Evolutionary conservation across 2,888 invertebrate species (phyloP).

Genomic region (Megalurothrips usitatus): DNA sequence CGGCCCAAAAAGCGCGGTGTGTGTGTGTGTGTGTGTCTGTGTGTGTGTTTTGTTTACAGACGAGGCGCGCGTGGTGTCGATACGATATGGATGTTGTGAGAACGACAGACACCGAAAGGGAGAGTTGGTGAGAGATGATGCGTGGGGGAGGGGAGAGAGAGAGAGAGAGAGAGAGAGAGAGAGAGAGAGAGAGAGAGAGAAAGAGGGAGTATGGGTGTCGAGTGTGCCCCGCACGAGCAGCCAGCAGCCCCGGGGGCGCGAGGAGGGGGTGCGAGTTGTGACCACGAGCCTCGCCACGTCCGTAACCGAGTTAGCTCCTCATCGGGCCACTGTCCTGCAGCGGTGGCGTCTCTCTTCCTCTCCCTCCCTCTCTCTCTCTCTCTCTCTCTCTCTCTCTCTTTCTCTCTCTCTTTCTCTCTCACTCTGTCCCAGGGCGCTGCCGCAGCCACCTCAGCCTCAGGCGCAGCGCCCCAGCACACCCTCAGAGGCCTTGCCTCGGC

Average conservation of each 20-base stretch:
- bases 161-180: slow-evolving; percentile 33
- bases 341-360: no score
- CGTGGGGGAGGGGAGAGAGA: neutral
- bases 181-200: slow-evolving; percentile 30
- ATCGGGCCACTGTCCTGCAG: no score
- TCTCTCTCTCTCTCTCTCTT: no score
- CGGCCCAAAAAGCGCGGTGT: neutral
- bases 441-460: neutral
- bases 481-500: no score
- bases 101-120: neutral
- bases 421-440: neutral
- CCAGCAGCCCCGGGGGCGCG: neutral
- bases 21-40: neutral
- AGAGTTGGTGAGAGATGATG: neutral
- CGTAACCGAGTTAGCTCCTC: no score
- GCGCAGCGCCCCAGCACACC: no score
- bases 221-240: no score
- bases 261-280: slow-evolving; percentile 27
- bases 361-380: slow-evolving; percentile 6
- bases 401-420: neutral
- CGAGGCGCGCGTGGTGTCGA: neutral
- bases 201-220: no score
- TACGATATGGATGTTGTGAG: neutral
- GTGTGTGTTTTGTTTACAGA: neutral
- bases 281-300: neutral